Conservation (phyloP, 2,797 vertebrate genomes). For the Periparus ater region DNA sequence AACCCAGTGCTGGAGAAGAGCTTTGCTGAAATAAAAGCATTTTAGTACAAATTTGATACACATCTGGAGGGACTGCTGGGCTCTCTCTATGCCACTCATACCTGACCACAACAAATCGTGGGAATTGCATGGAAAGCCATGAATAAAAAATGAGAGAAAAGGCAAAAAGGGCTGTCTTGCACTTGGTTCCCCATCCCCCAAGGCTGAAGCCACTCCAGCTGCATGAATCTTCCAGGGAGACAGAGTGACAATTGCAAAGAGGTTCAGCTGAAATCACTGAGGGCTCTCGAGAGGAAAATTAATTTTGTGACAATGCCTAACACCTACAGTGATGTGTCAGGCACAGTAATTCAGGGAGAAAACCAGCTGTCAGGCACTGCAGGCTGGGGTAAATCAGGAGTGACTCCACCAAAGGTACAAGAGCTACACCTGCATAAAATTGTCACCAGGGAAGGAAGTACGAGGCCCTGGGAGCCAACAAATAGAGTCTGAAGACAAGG, state of each 20-base stretch:
- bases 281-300: slow-evolving; percentile 21
- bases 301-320: slow-evolving; percentile 17
- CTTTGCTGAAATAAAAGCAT: background rate
- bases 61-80: background rate
- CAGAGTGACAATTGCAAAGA: background rate
- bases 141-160: background rate
- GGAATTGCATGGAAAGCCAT: background rate
- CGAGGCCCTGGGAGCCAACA: background rate
- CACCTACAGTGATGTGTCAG: background rate
- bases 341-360: background rate
- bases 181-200: background rate
- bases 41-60: background rate
- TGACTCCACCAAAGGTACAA: background rate
- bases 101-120: background rate
- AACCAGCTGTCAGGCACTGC: background rate
- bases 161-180: background rate
- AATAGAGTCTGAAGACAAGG: background rate
- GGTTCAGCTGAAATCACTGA: slow-evolving; percentile 33
- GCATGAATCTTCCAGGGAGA: background rate
- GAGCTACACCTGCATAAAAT: slow-evolving; percentile 8
- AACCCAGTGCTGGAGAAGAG: background rate
- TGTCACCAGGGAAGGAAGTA: background rate
- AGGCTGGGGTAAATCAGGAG: background rate
- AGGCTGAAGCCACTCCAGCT: background rate
- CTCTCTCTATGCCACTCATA: background rate